Evolutionary conservation across 2,888 invertebrate species (phyloP), one percentile per base, ranked within the genome.

Genomic region (Archips xylosteana): DNA sequence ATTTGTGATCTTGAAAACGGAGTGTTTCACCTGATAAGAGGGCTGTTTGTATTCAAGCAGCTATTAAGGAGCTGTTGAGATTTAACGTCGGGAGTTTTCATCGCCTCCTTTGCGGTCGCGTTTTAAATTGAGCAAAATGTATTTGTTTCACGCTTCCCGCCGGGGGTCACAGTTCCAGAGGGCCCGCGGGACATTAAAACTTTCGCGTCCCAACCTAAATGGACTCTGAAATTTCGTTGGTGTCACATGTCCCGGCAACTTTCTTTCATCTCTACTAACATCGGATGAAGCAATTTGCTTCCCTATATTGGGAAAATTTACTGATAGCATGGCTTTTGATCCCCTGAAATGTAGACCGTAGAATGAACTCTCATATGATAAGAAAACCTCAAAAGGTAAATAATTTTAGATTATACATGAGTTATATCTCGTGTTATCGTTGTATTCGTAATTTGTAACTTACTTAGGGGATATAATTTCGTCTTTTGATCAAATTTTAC

Each of bases 201-300:
- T 74, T 74, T 59, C 49, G 64, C 49, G 51, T 60, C 59, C 69
- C 68, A 70, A 74, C 59, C 69, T 63, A 70, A 74, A 70, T 70
- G 69, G 49, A 70, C 60, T 65, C 69, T 51, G 63, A 45, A 63
- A 74, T 51, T 74, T n/a, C 54, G 36, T 34, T 45, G 59, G 69
- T 77, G 63, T 76, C 70, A 76, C 75, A 75, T 79, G 76, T 76
- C 77, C 77, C 78, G 74, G 73, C 68, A 78, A 75, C 60, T 78
- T 77, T 75, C 74, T 74, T 78, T 76, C 77, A 79, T 82, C 80
- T 78, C 70, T 70, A 45, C 51, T 71, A 66, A 74, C 57, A 66
- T 76, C 75, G 76, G 75, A 78, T 79, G 79, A 79, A 79, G 76
- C 76, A 78, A 80, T 80, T 79, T 78, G 71, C 71, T 70, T 75